Conservation (phyloP, 2,113 vertebrate genomes). For the Dunckerocampus dactyliophorus region DNA sequence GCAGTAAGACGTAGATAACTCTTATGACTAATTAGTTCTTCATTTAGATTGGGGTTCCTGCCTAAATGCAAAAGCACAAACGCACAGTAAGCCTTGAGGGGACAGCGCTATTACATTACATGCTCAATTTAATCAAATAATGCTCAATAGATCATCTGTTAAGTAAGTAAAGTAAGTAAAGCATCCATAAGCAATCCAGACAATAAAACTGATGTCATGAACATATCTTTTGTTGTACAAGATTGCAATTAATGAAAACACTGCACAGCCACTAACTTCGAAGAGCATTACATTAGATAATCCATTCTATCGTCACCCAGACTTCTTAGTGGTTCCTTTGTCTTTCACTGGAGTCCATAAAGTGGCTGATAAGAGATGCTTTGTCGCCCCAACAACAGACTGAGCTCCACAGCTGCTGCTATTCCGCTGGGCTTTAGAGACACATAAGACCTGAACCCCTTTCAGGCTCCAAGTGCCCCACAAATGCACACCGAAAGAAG, state of each 20-base stretch:
- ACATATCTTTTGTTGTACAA: neutral
- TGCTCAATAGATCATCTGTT: neutral
- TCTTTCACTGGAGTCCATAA: slow-evolving; percentile 35
- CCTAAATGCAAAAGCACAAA: neutral
- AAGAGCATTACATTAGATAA: slow-evolving; percentile 7
- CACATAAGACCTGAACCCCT: slow-evolving; percentile 26
- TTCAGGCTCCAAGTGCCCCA: slow-evolving; percentile 14
- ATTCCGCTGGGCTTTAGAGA: slow-evolving; percentile 8
- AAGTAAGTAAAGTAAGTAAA: neutral
- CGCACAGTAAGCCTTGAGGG: neutral
- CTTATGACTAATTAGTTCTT: too few relatives aligned
- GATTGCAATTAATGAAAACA: neutral
- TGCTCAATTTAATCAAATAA: neutral
- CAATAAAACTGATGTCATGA: too few relatives aligned
- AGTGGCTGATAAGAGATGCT: slow-evolving; percentile 19
- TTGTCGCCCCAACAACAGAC: slow-evolving; percentile 17
- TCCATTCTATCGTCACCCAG: slow-evolving; percentile 22
- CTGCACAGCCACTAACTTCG: too few relatives aligned
- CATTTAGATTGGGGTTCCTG: neutral
- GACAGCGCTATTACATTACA: neutral
- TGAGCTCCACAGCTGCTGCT: slow-evolving; percentile 37
- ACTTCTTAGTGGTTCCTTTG: slow-evolving; percentile 33
- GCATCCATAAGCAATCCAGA: neutral
- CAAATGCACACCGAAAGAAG: neutral
- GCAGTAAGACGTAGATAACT: too few relatives aligned